Evolutionary conservation across 2,888 invertebrate species (phyloP).

Genomic region (Stegana nigrithorax): DNA sequence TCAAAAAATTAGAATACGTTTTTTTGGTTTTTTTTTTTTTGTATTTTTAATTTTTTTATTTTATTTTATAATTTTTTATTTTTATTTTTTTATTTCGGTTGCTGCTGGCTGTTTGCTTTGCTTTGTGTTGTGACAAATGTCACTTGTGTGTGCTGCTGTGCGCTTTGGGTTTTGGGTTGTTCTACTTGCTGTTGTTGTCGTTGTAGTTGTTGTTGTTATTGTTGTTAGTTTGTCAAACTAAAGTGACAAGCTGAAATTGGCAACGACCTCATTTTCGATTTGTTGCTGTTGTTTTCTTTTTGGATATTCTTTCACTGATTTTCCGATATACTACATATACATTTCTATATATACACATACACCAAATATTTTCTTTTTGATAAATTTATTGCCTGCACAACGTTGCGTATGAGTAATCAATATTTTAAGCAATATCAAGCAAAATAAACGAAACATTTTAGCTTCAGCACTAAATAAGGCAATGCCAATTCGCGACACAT

Average conservation of each 20-base stretch:
- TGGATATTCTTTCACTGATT: not conserved
- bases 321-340: not conserved
- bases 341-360: not conserved
- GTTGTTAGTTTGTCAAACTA: constrained; percentile 12
- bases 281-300: not conserved
- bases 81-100: constrained; percentile 12
- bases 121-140: constrained; percentile 51
- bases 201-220: not conserved
- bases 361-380: not conserved
- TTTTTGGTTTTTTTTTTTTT: not conserved
- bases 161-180: not conserved
- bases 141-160: not conserved
- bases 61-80: not conserved
- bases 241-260: constrained; percentile 10
- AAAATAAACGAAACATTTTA: too few species aligned
- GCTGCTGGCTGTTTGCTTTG: not conserved
- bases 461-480: too few species aligned
- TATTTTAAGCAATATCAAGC: constrained; percentile 6
- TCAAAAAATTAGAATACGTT: too few species aligned
- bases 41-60: not conserved
- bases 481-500: not conserved
- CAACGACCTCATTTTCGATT: too few species aligned
- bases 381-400: not conserved
- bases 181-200: not conserved
- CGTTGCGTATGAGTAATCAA: constrained; percentile 5